These are phyloP conservation scores for Ctenicera cuprea DNA, from an alignment of 2,888 invertebrate genomes.

Conservation along the genomic window DNA sequence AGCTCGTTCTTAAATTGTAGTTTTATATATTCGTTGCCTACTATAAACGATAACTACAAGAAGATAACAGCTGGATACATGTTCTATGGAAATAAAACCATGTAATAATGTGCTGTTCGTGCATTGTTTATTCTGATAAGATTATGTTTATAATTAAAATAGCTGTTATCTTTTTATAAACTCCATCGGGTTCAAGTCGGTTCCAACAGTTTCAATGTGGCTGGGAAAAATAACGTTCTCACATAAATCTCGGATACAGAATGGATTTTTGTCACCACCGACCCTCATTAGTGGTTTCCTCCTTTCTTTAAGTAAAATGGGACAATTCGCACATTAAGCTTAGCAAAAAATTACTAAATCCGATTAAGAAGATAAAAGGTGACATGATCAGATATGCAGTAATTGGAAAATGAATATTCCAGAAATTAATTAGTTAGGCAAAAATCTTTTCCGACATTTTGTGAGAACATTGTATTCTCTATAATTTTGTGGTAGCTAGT, in stretches of 20 bases:
- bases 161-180: not conserved
- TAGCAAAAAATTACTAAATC: not conserved
- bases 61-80: not conserved
- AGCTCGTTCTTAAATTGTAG: too few relatives aligned
- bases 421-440: too few relatives aligned
- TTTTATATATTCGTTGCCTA: too few relatives aligned
- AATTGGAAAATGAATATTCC: too few relatives aligned
- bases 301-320: not conserved
- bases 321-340: not conserved
- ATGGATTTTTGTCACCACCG: not conserved
- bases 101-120: not conserved
- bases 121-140: constrained; percentile 13
- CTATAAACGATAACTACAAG: not conserved
- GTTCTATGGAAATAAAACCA: not conserved
- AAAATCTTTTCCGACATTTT: too few relatives aligned
- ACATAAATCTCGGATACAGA: not conserved
- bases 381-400: too few relatives aligned
- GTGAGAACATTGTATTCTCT: too few relatives aligned
- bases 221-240: not conserved
- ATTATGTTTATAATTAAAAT: constrained; percentile 9
- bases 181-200: not conserved
- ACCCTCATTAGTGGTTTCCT: not conserved
- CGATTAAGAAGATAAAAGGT: too few relatives aligned
- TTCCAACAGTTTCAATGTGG: not conserved
- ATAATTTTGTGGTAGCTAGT: too few relatives aligned